Evolutionary conservation across 2,797 vertebrate species (phyloP), one percentile per base, ranked within the genome.

Genomic region (Chloroceryle inda): DNA sequence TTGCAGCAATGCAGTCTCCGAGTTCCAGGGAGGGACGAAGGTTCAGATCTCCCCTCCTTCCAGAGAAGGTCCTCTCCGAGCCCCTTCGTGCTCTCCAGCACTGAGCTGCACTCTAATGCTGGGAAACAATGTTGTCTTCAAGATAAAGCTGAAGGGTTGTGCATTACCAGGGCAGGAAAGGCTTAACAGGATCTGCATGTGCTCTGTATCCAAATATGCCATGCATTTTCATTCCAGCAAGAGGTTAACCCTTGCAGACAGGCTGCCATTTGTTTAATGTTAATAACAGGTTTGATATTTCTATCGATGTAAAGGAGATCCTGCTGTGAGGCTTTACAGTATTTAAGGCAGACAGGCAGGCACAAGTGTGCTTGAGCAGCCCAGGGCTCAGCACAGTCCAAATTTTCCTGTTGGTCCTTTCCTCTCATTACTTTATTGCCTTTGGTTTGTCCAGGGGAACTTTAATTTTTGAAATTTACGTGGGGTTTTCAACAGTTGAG

Each of bases 191-290:
- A 69, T n/a, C 55, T 62, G 66, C 19, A 10, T 37, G 68, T 85
- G 56, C 75, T 89, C 76, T 58, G 18, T 52, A 50, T 15, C 73
- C 88, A 77, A 55, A 58, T 42, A 42, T 22, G 56, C 20, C 66
- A 7, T 68, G 84, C 52, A 35, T 58, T 68, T 77, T 55, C 66
- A 26, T 63, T 38, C 42, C 71, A 89, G 84, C 40, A 38, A 17
- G 38, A 86, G 76, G 86, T 88, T 86, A 68, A 66, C 73, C 73
- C 87, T 85, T 63, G 89, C 85, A 91, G 85, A 44, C 58, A 78
- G 73, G 79, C 73, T 95, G 82, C n/a, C 78, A 84, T 96, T 95
- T 94, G 66, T 52, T 84, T 88, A 86, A 91, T 68, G 53, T 19
- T 79, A 79, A 86, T 83, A 59, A 63, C 38, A 66, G 66, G 72